Evolutionary conservation across 2,888 invertebrate species (phyloP).

Genomic region (Polymixis lichenea): DNA sequence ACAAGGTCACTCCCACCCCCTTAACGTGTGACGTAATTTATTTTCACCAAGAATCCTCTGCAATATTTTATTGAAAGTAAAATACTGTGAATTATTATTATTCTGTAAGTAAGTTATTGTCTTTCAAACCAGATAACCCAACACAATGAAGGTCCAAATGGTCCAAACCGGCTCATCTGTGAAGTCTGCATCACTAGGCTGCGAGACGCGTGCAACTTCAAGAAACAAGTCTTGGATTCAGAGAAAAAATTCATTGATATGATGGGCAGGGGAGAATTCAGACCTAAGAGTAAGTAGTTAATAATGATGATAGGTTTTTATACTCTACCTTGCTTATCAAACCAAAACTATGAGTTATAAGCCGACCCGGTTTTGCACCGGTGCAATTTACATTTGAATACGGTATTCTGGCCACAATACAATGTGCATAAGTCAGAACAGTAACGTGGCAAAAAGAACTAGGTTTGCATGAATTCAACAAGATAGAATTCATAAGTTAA

Average conservation of each 20-base stretch:
- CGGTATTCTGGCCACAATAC: too few species aligned
- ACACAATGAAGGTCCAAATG: slow-evolving; percentile 86
- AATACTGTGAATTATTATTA: too few species aligned
- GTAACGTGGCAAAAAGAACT: too few species aligned
- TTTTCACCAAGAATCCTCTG: too few species aligned
- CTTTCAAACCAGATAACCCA: slow-evolving; percentile 80
- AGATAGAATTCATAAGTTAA: too few species aligned
- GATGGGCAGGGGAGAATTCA: slow-evolving; percentile 84
- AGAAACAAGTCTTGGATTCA: slow-evolving; percentile 86
- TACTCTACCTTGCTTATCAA: too few species aligned
- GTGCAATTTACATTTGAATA: too few species aligned
- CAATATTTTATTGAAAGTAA: not conserved
- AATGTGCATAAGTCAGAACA: too few species aligned
- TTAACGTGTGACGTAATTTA: too few species aligned
- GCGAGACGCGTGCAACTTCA: slow-evolving; percentile 87
- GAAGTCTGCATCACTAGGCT: slow-evolving; percentile 87
- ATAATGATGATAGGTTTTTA: not conserved
- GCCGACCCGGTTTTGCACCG: too few species aligned
- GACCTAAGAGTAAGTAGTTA: slow-evolving; percentile 66
- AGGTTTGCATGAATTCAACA: too few species aligned
- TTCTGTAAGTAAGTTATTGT: not conserved
- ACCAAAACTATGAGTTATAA: not conserved
- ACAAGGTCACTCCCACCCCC: too few species aligned
- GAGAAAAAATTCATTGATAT: slow-evolving; percentile 87
- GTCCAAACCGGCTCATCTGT: slow-evolving; percentile 84